phyloP scores from a whole-genome alignment of 2,888 invertebrate species.

The Himalopsyche anomala region DNA sequence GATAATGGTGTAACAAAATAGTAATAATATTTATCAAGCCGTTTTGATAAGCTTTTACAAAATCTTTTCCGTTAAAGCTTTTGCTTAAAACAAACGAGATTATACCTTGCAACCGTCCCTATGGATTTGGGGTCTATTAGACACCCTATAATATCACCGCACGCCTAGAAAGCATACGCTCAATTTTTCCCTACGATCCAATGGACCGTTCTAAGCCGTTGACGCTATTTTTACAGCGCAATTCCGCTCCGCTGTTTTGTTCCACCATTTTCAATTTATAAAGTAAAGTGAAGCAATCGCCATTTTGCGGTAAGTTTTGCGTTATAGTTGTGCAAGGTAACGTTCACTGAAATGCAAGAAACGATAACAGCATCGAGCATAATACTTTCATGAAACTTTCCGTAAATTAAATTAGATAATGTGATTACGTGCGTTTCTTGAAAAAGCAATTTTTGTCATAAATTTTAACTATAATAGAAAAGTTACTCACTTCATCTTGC shows the following conservation, averaged over 20 bases:
- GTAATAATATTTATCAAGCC: too few relatives aligned
- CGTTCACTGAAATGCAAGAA: not conserved
- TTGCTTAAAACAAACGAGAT: slow-evolving; percentile 30
- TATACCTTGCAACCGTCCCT: not conserved
- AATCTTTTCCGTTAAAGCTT: not conserved
- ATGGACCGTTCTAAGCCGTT: slow-evolving; percentile 22
- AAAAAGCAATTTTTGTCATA: too few relatives aligned
- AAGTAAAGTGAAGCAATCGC: slow-evolving; percentile 48
- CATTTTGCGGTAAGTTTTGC: slow-evolving; percentile 32
- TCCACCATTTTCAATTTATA: slow-evolving; percentile 52
- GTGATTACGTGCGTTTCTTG: not conserved
- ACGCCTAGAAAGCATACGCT: not conserved
- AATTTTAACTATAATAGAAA: too few relatives aligned
- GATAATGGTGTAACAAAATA: too few relatives aligned
- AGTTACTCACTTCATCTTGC: too few relatives aligned
- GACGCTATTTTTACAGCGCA: slow-evolving; percentile 39
- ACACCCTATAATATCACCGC: not conserved
- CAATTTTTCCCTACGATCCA: slow-evolving; percentile 8
- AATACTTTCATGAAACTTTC: not conserved
- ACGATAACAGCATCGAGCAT: not conserved
- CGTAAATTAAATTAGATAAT: not conserved
- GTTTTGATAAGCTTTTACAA: not conserved
- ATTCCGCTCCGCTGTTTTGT: slow-evolving; percentile 37
- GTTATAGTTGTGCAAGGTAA: slow-evolving; percentile 9
- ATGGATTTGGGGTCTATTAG: slow-evolving; percentile 11